Conservation (phyloP, 2,113 vertebrate species). For the Engraulis encrasicolus region DNA sequence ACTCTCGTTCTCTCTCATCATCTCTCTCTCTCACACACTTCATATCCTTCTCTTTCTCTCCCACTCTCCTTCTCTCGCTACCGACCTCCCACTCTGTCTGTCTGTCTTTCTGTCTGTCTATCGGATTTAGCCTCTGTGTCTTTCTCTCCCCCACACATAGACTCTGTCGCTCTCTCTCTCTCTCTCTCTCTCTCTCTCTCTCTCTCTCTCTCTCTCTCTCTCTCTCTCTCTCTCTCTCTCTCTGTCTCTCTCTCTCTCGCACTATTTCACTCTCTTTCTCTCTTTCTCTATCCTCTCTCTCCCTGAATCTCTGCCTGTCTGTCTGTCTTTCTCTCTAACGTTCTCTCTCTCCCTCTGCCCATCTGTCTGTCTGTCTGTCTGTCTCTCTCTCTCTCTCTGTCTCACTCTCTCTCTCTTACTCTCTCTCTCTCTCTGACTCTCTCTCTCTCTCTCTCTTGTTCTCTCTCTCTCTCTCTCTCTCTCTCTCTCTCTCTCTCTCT, state of each 20-base stretch:
- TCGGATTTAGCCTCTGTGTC: background rate
- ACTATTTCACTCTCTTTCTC: background rate
- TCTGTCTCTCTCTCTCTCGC: background rate
- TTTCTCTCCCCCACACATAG: conserved; percentile 2
- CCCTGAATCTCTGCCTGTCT: background rate
- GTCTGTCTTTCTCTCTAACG: conserved; percentile 38
- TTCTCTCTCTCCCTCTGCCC: conserved; percentile 18
- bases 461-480: background rate
- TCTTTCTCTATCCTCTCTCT: too few relatives aligned
- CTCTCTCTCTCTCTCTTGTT: background rate
- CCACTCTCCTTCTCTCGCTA: too few relatives aligned
- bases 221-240: conserved; percentile 14
- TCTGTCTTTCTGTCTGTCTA: background rate
- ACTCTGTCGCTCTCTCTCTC: conserved; percentile 7
- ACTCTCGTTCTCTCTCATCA: background rate
- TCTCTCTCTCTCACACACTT: conserved; percentile 8
- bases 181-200: conserved; percentile 16
- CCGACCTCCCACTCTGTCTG: conserved; percentile 19
- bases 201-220: background rate
- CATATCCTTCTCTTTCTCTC: background rate
- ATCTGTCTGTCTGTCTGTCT: conserved; percentile 15
- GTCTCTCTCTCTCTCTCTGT: background rate
- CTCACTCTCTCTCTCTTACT: conserved; percentile 13
- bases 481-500: conserved; percentile 37
- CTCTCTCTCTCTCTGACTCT: background rate